These are phyloP conservation scores for Scleropages formosus DNA, from an alignment of 2,797 vertebrate genomes.

Conservation along the genomic window DNA sequence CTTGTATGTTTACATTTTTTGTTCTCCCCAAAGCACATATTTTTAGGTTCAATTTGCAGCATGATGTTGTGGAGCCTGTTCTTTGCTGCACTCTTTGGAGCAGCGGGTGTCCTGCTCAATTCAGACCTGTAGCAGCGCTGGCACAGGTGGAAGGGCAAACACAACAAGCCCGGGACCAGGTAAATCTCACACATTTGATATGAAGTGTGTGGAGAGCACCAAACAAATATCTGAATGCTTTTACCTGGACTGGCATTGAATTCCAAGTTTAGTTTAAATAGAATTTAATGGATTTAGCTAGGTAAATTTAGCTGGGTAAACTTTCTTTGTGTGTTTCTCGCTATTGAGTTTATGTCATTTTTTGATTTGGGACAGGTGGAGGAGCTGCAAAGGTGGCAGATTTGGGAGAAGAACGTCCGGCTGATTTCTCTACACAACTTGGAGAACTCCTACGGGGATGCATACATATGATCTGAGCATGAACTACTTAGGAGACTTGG, in stretches of 20 bases:
- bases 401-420: slow-evolving; percentile 85
- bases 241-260: neutral
- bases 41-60: slow-evolving; percentile 32
- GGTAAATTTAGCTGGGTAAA: too few species aligned
- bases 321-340: neutral
- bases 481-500: slow-evolving; percentile 87
- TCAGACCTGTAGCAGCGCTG: slow-evolving; percentile 71
- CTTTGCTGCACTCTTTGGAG: slow-evolving; percentile 45
- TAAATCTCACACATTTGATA: slow-evolving; percentile 39
- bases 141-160: slow-evolving; percentile 77
- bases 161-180: slow-evolving; percentile 64
- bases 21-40: neutral
- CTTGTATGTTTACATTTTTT: too few species aligned
- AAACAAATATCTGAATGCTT: neutral
- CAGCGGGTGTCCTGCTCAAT: slow-evolving; percentile 53
- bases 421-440: slow-evolving; percentile 82
- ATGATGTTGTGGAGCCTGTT: slow-evolving; percentile 57
- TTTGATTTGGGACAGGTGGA: slow-evolving; percentile 63
- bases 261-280: too few species aligned
- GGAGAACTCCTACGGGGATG: slow-evolving; percentile 83
- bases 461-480: slow-evolving; percentile 80
- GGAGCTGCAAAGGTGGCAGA: slow-evolving; percentile 63
- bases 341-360: neutral
- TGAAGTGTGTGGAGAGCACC: neutral
- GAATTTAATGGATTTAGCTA: too few species aligned